Percentiles rank a stretch among this genome's conserved stretches.
Conservation (phyloP, 2,888 invertebrate genomes). For the Dusona sp. region DNA sequence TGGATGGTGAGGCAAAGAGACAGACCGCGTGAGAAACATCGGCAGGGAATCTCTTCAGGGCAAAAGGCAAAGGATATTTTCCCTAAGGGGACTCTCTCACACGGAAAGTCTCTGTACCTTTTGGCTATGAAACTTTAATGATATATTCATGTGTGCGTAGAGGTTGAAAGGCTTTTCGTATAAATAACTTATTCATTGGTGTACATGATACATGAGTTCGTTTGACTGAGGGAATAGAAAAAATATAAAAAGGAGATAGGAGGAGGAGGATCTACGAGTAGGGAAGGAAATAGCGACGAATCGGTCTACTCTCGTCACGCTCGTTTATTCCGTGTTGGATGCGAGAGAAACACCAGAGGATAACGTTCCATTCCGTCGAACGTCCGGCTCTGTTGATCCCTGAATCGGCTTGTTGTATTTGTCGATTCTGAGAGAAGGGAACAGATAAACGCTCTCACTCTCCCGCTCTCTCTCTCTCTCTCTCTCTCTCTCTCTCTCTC, state of each 20-base stretch:
- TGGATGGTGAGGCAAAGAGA: slow-evolving; percentile 13
- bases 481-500: slow-evolving; percentile 27
- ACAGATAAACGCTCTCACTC: slow-evolving; percentile 32
- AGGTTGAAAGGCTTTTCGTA: slow-evolving; percentile 41
- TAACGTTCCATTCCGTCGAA: slow-evolving; percentile 29
- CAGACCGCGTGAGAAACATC: slow-evolving; percentile 31
- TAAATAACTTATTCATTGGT: slow-evolving; percentile 58
- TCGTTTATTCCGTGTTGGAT: slow-evolving; percentile 58
- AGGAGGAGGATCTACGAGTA: background rate
- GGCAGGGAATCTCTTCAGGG: background rate
- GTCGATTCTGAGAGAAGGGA: slow-evolving; percentile 31
- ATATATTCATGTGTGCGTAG: slow-evolving; percentile 18
- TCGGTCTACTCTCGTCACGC: slow-evolving; percentile 57
- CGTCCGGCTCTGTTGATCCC: slow-evolving; percentile 33
- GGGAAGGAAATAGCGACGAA: background rate
- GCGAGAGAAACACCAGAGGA: slow-evolving; percentile 18
- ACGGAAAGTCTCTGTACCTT: slow-evolving; percentile 30
- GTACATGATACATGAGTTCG: slow-evolving; percentile 17
- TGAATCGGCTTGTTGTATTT: slow-evolving; percentile 45
- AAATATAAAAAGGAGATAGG: background rate
- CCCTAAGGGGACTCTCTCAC: slow-evolving; percentile 53
- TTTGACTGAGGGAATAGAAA: slow-evolving; percentile 36
- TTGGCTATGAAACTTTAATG: slow-evolving; percentile 32
- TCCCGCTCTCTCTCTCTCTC: slow-evolving; percentile 29
- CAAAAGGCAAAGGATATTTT: slow-evolving; percentile 52